These are phyloP conservation scores for Calephelis virginiensis DNA, from an alignment of 1,140 invertebrate genomes.

Conservation along the genomic window DNA sequence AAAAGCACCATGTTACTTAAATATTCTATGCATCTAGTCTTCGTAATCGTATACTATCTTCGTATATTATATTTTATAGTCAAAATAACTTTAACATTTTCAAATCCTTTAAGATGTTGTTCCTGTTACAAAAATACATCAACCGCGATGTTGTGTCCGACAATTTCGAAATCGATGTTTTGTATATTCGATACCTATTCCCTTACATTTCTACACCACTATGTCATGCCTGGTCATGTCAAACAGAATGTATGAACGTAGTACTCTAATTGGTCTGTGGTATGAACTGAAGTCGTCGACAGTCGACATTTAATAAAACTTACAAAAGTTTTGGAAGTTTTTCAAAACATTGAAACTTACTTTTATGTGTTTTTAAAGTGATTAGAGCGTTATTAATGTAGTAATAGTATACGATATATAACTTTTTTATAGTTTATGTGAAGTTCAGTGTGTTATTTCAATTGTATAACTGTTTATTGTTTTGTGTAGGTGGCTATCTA, in stretches of 20 bases:
- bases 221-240: neutral
- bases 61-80: too few species aligned
- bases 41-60: too few species aligned
- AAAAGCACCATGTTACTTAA: too few species aligned
- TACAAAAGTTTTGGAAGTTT: conserved; percentile 45
- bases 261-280: too few species aligned
- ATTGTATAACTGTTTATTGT: conserved; percentile 70
- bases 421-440: conserved; percentile 26
- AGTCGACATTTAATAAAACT: conserved; percentile 56
- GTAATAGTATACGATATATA: conserved; percentile 21
- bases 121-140: too few species aligned
- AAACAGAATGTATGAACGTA: neutral
- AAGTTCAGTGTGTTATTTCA: conserved; percentile 49
- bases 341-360: conserved; percentile 36
- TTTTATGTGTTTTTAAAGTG: conserved; percentile 22
- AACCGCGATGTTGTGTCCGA: too few species aligned
- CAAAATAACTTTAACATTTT: too few species aligned
- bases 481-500: conserved; percentile 73
- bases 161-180: too few species aligned
- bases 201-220: too few species aligned
- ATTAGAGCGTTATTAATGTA: conserved; percentile 18
- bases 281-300: conserved; percentile 58
- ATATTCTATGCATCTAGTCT: too few species aligned
- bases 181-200: too few species aligned
- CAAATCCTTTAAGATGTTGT: too few species aligned